Evolutionary conservation across 2,113 vertebrate species (phyloP).

Genomic region (Macheiramphus alcinus): DNA sequence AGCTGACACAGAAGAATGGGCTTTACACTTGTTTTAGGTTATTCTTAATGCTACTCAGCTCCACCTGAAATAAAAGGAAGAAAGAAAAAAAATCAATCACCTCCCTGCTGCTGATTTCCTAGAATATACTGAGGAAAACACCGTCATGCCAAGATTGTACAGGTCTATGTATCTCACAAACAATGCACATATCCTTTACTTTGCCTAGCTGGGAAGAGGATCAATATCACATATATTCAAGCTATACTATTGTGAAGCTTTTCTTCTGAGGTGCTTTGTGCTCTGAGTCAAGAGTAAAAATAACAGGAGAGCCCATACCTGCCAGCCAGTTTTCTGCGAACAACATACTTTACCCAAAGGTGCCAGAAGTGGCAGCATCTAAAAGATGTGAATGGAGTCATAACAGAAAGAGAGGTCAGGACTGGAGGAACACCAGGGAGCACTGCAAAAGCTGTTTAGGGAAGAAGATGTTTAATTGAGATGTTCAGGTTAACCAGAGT

Average conservation of each 20-base stretch:
- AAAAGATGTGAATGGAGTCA: not conserved
- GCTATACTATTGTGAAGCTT: not conserved
- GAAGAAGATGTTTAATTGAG: not conserved
- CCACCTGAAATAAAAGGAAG: not conserved
- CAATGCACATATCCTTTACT: not conserved
- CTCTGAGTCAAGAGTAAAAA: not conserved
- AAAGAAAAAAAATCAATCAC: not conserved
- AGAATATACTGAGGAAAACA: not conserved
- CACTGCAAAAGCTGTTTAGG: not conserved
- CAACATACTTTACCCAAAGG: not conserved
- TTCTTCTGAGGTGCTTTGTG: conserved; percentile 10
- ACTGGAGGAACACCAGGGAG: not conserved
- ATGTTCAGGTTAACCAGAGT: not conserved
- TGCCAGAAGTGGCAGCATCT: not conserved
- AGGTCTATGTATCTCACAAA: not conserved
- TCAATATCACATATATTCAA: not conserved
- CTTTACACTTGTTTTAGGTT: not conserved
- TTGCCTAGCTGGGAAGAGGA: not conserved
- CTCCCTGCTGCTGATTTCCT: not conserved
- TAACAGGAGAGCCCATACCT: not conserved
- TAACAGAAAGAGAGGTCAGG: not conserved
- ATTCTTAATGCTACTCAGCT: not conserved
- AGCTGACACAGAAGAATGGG: not conserved
- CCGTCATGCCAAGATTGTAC: not conserved
- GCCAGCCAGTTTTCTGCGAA: not conserved